phyloP scores from a whole-genome alignment of 2,888 invertebrate genomes.

The Ferrisia virgata region DNA sequence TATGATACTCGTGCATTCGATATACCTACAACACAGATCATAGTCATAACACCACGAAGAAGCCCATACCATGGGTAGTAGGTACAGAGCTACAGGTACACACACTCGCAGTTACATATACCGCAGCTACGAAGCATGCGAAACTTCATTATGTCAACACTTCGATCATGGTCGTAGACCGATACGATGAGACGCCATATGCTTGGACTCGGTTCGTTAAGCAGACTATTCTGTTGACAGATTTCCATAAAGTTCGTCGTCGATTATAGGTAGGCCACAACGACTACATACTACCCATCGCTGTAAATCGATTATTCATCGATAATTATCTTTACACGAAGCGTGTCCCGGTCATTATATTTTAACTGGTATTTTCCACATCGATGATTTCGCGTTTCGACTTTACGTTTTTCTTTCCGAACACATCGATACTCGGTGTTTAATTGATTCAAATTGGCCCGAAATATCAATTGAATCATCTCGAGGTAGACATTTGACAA shows the following conservation, averaged over 20 bases:
- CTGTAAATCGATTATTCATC: background rate
- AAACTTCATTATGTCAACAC: background rate
- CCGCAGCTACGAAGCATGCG: background rate
- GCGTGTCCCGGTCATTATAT: too few relatives aligned
- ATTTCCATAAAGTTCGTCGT: slow-evolving; percentile 14
- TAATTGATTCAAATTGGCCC: background rate
- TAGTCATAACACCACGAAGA: too few relatives aligned
- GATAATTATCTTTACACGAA: too few relatives aligned
- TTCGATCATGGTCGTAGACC: background rate
- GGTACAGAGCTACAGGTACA: too few relatives aligned
- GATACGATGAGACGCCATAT: background rate
- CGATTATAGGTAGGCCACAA: background rate
- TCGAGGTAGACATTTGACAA: background rate
- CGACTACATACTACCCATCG: background rate
- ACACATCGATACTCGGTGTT: too few relatives aligned
- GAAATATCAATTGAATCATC: background rate
- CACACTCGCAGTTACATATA: background rate
- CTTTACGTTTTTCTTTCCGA: background rate
- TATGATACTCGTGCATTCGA: background rate
- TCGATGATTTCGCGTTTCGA: background rate
- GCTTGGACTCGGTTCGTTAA: background rate
- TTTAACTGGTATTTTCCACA: background rate
- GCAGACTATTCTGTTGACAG: background rate
- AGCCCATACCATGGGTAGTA: too few relatives aligned
- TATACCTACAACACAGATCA: background rate